Conservation (phyloP, 2,888 invertebrate genomes). For the Drosophila mettleri region DNA sequence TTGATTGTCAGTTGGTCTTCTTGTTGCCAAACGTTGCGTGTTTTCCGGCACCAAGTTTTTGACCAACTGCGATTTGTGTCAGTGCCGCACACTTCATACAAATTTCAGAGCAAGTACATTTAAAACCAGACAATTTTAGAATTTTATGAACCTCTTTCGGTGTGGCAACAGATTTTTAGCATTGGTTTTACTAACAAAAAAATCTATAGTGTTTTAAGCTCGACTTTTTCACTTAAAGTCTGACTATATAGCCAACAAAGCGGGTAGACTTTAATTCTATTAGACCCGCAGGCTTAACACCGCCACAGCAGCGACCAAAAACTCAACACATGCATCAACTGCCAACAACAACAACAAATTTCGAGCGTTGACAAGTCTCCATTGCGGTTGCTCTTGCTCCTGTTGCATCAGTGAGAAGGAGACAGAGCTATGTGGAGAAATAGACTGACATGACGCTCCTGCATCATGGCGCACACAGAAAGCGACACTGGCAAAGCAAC, state of each 20-base stretch:
- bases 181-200: too few relatives aligned
- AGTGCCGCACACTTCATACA: not conserved
- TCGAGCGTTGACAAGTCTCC: constrained; percentile 49
- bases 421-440: not conserved
- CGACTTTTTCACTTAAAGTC: not conserved
- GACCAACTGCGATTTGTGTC: constrained; percentile 18
- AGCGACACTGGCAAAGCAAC: constrained; percentile 1
- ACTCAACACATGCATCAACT: constrained; percentile 23
- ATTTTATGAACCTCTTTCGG: not conserved
- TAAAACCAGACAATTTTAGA: not conserved
- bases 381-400: constrained; percentile 41
- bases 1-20: constrained; percentile 42
- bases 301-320: constrained; percentile 5
- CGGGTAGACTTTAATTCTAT: constrained; percentile 10
- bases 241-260: not conserved
- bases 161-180: too few relatives aligned
- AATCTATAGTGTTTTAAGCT: not conserved
- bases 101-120: not conserved
- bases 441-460: not conserved
- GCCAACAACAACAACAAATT: constrained; percentile 30
- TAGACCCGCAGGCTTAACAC: not conserved
- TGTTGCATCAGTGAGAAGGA: constrained; percentile 2
- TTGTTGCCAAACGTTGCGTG: not conserved
- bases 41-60: constrained; percentile 1
- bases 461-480: not conserved